A percentile compares a stretch with the other conserved stretches of the same genome.
Evolutionary conservation across 2,113 vertebrate genomes (phyloP).

Genomic region (Oreocharis arfaki): DNA sequence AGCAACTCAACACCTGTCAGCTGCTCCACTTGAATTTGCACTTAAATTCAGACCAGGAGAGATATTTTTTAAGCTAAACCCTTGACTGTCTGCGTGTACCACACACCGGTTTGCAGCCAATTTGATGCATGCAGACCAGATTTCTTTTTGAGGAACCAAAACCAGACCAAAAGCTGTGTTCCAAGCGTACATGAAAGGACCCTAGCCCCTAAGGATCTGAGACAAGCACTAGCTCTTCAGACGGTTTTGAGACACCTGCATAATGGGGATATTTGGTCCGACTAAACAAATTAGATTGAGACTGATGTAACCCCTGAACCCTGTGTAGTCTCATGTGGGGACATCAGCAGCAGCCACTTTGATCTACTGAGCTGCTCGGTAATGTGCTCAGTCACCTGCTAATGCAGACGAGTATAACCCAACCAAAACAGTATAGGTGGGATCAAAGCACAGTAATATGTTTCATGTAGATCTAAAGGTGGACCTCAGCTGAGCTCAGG

Average conservation of each 20-base stretch:
- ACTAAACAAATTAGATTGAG: neutral
- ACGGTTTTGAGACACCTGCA: neutral
- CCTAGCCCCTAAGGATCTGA: neutral
- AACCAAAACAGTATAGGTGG: neutral
- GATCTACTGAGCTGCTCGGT: neutral
- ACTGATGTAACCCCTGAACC: neutral
- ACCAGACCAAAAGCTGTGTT: neutral
- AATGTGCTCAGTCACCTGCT: neutral
- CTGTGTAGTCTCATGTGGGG: neutral
- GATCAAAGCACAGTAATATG: neutral
- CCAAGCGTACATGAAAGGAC: accelerated
- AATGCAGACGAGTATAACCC: neutral
- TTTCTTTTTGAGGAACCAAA: neutral
- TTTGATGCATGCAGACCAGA: neutral
- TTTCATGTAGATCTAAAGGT: neutral
- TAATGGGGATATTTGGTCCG: neutral
- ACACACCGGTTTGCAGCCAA: neutral
- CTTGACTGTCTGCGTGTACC: neutral
- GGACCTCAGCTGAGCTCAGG: neutral
- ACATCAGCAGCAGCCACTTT: neutral
- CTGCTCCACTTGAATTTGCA: neutral
- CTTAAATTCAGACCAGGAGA: neutral
- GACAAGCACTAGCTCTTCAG: neutral
- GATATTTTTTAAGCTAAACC: neutral
- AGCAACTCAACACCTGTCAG: neutral